phyloP scores from a whole-genome alignment of 2,797 vertebrate genomes.

The Gallinago stenura region DNA sequence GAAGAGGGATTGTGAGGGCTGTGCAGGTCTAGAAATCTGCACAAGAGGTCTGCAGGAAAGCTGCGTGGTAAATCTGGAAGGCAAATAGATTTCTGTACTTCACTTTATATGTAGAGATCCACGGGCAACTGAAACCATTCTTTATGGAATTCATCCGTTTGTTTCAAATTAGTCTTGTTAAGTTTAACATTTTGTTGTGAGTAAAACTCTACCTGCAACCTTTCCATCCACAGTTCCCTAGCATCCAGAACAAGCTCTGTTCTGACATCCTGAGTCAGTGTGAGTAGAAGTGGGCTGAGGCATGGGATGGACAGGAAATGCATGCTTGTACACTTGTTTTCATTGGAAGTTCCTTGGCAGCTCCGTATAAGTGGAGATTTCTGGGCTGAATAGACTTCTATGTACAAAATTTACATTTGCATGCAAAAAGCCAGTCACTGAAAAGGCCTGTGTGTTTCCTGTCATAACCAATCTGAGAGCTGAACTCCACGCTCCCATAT shows the following conservation, averaged over 20 bases:
- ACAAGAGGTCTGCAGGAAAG: neutral
- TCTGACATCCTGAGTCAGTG: slow-evolving; percentile 54
- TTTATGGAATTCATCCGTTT: neutral
- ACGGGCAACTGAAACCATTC: neutral
- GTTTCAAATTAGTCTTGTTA: slow-evolving; percentile 1
- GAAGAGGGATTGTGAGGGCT: neutral
- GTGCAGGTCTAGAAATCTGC: neutral
- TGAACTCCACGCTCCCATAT: neutral
- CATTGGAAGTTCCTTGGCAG: slow-evolving; percentile 56
- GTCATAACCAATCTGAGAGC: neutral
- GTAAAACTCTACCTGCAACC: slow-evolving; percentile 45
- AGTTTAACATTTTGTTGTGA: neutral
- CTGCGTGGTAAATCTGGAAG: neutral
- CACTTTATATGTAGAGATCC: neutral
- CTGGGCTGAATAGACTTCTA: slow-evolving; percentile 66
- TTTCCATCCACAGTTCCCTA: slow-evolving; percentile 51
- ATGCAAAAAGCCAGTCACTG: slow-evolving; percentile 64
- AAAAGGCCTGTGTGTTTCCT: slow-evolving; percentile 64
- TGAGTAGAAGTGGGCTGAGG: slow-evolving; percentile 32
- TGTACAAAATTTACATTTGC: slow-evolving; percentile 67
- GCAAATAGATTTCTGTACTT: neutral
- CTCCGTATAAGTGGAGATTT: slow-evolving; percentile 28
- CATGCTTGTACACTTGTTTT: slow-evolving; percentile 62
- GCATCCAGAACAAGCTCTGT: slow-evolving; percentile 51
- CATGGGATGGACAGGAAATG: slow-evolving; percentile 67